Base-by-base conservation (phyloP, 2,797 vertebrate species). In the Eulemur coronatus region DNA sequence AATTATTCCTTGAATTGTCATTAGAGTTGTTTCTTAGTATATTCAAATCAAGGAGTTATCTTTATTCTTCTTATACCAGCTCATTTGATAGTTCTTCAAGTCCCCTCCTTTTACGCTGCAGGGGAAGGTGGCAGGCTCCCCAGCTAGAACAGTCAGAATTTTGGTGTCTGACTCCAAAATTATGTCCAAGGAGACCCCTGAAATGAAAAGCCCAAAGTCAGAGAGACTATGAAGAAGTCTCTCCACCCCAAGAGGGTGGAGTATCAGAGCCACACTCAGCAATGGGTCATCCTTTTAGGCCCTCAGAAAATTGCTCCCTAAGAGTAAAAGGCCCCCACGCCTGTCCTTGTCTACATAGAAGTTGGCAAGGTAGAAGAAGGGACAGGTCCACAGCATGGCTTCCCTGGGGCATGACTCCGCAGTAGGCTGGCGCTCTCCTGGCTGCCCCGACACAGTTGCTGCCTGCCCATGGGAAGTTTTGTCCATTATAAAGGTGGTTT, bases 31-130 rank as follows among this genome's bases (percentile, higher is more conserved):
- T 94, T 17, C 92, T 87, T 55, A 28, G 65, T 95, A 97, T 14
- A 97, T 43, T 69, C 91, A 95, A 87, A 38, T 43, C 46, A 98
- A 84, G 24, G 89, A 35, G 0, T 94, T 94, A 24, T 91, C 46
- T 94, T 92, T 82, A 81, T 46, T 95, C 61, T 97, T 96, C 87
- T 95, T 96, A 69, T 96, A 98, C 96, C 96, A 98, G 89, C 80
- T 96, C 96, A 97, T 94, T 20, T 79, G 90, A 35, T 96, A 89
- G 43, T 55, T 95, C 22, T 93, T 96, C 84, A 95, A 41, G 38
- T 95, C 28, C 1, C 80, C 95, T 87, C 94, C 92, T 8, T 33
- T 93, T 59, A 97, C 0, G 0, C 9, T 97, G 50, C 97, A 98
- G 14, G 0, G 14, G 61, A 97, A 88, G 7, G 84, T 95, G 82